Percentiles rank a stretch among this genome's conserved stretches.
Conservation (phyloP, 2,888 invertebrate genomes). For the Ceriagrion tenellum region DNA sequence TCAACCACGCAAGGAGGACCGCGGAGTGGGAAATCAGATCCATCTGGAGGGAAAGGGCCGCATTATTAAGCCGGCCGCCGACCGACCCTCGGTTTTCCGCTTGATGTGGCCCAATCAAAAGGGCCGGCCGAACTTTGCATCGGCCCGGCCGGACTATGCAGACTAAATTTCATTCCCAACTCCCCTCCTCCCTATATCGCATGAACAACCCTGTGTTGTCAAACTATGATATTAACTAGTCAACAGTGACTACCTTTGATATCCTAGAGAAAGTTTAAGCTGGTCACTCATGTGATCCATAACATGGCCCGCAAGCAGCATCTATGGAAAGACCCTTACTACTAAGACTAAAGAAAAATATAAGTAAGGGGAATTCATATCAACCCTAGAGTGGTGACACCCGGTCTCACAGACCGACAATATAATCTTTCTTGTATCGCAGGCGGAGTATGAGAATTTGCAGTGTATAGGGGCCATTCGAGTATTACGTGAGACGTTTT, state of each 20-base stretch:
- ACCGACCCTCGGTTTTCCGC: slow-evolving; percentile 2
- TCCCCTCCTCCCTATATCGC: neutral
- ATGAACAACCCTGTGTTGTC: neutral
- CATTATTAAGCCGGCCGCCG: neutral
- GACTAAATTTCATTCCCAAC: neutral
- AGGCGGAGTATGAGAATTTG: no score
- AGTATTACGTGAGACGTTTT: no score
- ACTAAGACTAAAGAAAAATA: no score
- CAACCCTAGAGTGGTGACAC: no score
- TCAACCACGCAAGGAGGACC: neutral
- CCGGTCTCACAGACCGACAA: no score
- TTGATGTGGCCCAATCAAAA: neutral
- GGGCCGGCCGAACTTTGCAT: neutral
- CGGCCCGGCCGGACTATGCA: neutral
- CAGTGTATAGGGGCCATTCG: no score
- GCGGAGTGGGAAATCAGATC: neutral
- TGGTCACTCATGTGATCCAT: neutral
- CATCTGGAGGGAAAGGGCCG: neutral
- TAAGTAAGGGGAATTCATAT: no score
- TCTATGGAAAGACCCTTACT: no score
- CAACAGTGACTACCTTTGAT: neutral
- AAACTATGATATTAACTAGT: neutral
- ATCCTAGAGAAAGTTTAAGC: no score
- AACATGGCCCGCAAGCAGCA: no score
- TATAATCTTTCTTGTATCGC: no score